Percentiles rank a stretch among this genome's conserved stretches.
Conservation (phyloP, 1,140 invertebrate species). For the Bombus waltoni region DNA sequence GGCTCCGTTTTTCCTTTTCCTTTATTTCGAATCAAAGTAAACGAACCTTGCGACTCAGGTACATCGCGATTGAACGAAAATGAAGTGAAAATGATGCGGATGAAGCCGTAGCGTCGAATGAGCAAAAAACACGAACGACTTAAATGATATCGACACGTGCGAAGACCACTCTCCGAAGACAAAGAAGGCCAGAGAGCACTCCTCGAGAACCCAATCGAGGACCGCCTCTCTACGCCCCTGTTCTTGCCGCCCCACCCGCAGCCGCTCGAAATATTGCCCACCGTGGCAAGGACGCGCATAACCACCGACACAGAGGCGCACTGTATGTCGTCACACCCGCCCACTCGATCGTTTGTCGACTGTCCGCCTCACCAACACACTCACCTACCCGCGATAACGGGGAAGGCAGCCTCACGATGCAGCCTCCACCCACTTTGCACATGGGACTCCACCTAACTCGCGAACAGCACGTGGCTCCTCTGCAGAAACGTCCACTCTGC, state of each 20-base stretch:
- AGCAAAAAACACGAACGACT: background rate
- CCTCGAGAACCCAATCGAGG: conserved; percentile 72
- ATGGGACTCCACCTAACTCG: conserved; percentile 81
- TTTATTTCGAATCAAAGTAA: background rate
- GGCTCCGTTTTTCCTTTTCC: background rate
- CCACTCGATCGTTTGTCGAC: conserved; percentile 70
- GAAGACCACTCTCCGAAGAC: conserved; percentile 50
- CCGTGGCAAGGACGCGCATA: conserved; percentile 74
- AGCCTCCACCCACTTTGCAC: conserved; percentile 81
- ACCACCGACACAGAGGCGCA: conserved; percentile 38
- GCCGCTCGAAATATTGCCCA: conserved; percentile 42
- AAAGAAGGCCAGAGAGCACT: conserved; percentile 67
- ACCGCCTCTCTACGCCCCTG: conserved; percentile 78
- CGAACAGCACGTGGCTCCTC: conserved; percentile 76
- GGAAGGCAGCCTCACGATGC: conserved; percentile 77
- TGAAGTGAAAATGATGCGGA: background rate
- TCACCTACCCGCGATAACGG: conserved; percentile 72
- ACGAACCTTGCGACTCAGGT: background rate
- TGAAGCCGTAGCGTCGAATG: background rate
- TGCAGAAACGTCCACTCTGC: conserved; percentile 21
- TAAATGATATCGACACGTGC: conserved; percentile 57
- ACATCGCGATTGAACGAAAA: background rate
- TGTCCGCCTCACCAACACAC: conserved; percentile 58
- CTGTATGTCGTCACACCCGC: conserved; percentile 74
- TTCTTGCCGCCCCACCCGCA: conserved; percentile 68